Percentiles rank a stretch among this genome's conserved stretches.
Conservation (phyloP, 2,797 vertebrate genomes). For the Propithecus perrieri region DNA sequence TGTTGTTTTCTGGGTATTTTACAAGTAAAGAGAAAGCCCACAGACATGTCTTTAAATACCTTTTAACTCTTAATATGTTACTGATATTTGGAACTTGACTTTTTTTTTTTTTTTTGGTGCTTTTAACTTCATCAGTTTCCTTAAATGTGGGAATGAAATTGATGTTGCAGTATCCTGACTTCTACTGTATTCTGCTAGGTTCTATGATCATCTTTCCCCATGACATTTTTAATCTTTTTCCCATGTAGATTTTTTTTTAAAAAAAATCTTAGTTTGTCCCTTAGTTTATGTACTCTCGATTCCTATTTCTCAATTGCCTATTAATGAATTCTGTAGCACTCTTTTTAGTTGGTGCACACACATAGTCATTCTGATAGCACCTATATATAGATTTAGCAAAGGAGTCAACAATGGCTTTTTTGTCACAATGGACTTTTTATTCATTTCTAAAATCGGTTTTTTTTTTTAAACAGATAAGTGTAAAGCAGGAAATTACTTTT, state of each 20-base stretch:
- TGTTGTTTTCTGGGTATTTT: slow-evolving; percentile 18
- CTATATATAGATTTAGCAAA: neutral
- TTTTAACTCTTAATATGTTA: neutral
- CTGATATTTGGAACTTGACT: slow-evolving; percentile 3
- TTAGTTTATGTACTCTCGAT: slow-evolving; percentile 22
- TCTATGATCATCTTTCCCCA: neutral
- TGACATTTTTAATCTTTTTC: neutral
- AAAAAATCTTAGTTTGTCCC: neutral
- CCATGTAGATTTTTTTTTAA: neutral
- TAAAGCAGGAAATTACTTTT: slow-evolving; percentile 98
- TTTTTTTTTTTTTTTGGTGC: neutral
- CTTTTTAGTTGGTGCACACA: neutral
- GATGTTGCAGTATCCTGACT: neutral
- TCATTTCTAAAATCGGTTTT: slow-evolving; percentile 74
- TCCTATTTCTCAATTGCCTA: slow-evolving; percentile 6
- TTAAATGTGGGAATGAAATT: slow-evolving; percentile 39
- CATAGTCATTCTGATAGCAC: neutral
- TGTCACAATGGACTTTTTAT: slow-evolving; percentile 56
- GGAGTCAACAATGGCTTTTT: slow-evolving; percentile 34
- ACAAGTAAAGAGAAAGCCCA: neutral
- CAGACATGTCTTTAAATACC: neutral
- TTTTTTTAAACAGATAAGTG: slow-evolving; percentile 91
- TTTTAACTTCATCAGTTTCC: slow-evolving; percentile 21
- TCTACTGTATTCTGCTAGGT: neutral
- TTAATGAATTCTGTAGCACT: neutral